Base-by-base conservation (phyloP, 2,888 invertebrate species). In the Sclerodermus sp. region DNA sequence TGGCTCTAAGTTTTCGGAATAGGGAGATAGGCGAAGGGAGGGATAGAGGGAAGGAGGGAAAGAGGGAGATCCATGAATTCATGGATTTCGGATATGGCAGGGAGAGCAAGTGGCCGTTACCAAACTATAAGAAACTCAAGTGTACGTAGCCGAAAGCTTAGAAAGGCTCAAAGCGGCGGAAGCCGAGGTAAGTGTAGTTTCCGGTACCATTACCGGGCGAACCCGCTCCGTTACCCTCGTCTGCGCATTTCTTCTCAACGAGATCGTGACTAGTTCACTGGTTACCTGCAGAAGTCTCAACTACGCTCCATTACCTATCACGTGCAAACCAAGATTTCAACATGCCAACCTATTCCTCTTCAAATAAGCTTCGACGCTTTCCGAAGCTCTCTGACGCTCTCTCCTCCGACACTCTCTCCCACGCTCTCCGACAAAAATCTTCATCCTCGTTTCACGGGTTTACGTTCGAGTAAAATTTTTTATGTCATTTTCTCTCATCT, bases 111-210 rank as follows among this genome's bases (percentile, higher is more conserved):
- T 58, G 57, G 58, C 53, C 57, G 57, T 59, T 55, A 52, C 48
- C 49, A 51, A 57, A 53, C 60, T 57, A 49, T 53, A 51, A 55
- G 51, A 53, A 46, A 57, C 15, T 37, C 41, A 18, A 17, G 42
- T n/a, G 42, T 31, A 42, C 29, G 46, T 43, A 46, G 39, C 10
- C 44, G 18, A 32, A 46, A 55, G 42, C 47, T 47, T 51, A 51
- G 54, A 61, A 57, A 59, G 62, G 55, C 62, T 66, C 61, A 63
- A 68, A 64, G 60, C 64, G 60, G 62, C 70, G 72, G 72, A 72
- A 70, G 46, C 49, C 48, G 47, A 51, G 68, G 62, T 69, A 73
- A 71, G 70, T 72, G 71, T 71, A 70, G 68, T 67, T 71, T 72
- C 72, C 68, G 67, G 66, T 64, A 66, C 72, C 64, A 73, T 72